phyloP scores from a whole-genome alignment of 35 echinoderm and acorn worm genomes.

The Eucidaris tribuloides region DNA sequence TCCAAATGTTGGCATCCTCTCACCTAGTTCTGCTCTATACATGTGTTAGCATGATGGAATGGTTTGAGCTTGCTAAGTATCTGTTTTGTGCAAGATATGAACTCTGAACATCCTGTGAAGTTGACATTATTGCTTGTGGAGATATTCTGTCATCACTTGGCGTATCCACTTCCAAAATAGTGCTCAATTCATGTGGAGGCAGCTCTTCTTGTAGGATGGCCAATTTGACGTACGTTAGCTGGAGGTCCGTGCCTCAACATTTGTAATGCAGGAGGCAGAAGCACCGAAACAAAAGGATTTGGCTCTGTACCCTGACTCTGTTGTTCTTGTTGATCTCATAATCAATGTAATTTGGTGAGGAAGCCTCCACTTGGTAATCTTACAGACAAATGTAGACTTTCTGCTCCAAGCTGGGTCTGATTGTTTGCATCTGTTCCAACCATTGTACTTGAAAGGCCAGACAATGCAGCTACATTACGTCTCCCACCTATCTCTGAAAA shows the following conservation, averaged over 20 bases:
- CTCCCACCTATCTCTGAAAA: too few relatives aligned
- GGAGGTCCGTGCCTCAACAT: not conserved
- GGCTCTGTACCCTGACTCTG: too few relatives aligned
- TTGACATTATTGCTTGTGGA: not conserved
- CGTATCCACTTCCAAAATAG: slow-evolving; percentile 81
- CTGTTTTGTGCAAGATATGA: not conserved
- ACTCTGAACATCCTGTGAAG: not conserved
- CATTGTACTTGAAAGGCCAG: too few relatives aligned
- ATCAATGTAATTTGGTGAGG: too few relatives aligned
- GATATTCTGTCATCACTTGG: slow-evolving; percentile 40
- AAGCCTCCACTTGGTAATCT: too few relatives aligned
- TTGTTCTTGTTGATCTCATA: too few relatives aligned
- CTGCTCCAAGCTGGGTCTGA: too few relatives aligned
- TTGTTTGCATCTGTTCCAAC: too few relatives aligned
- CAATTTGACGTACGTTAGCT: not conserved
- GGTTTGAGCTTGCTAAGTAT: not conserved
- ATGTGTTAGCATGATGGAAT: not conserved
- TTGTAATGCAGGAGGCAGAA: not conserved
- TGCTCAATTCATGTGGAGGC: slow-evolving; percentile 88
- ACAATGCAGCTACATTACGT: too few relatives aligned
- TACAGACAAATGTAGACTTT: too few relatives aligned
- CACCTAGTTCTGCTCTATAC: not conserved
- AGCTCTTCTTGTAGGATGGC: slow-evolving; percentile 34
- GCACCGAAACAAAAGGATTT: too few relatives aligned
- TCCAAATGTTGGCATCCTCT: slow-evolving; percentile 3